These are phyloP conservation scores for Drosophila tristis DNA, from an alignment of 1,140 invertebrate species.

Conservation along the genomic window DNA sequence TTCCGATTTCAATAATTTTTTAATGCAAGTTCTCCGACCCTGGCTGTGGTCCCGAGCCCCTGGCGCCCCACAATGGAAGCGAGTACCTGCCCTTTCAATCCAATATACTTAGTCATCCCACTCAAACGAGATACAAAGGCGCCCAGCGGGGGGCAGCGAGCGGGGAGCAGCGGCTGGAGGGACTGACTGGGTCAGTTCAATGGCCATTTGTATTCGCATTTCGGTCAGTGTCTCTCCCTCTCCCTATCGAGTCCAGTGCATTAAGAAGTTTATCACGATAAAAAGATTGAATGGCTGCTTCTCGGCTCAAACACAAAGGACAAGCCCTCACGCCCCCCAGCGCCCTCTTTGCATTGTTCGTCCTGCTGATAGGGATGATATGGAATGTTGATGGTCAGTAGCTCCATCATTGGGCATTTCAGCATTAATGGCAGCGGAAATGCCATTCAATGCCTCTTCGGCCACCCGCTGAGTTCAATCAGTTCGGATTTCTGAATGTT, in stretches of 20 bases:
- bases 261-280: slow-evolving; percentile 77
- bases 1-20: slow-evolving; percentile 6
- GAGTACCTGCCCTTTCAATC: slow-evolving; percentile 58
- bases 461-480: slow-evolving; percentile 22
- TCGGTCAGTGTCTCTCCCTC: slow-evolving; percentile 7
- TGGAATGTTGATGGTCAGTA: too few species aligned
- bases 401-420: background rate
- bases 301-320: slow-evolving; percentile 52
- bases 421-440: slow-evolving; percentile 11
- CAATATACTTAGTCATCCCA: slow-evolving; percentile 64
- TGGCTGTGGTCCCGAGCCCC: background rate
- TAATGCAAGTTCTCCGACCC: slow-evolving; percentile 22
- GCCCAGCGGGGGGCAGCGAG: background rate
- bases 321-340: slow-evolving; percentile 15
- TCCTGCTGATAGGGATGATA: background rate
- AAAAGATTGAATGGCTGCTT: slow-evolving; percentile 67
- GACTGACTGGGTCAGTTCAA: slow-evolving; percentile 26
- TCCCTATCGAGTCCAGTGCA: slow-evolving; percentile 54
- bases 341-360: background rate
- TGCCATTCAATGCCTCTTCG: slow-evolving; percentile 49
- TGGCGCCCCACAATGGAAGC: slow-evolving; percentile 30
- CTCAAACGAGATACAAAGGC: slow-evolving; percentile 18
- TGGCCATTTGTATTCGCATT: slow-evolving; percentile 40
- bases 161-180: background rate
- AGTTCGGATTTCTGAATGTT: background rate